phyloP scores from a whole-genome alignment of 2,797 vertebrate genomes.

The Crocodylus rhombifer region DNA sequence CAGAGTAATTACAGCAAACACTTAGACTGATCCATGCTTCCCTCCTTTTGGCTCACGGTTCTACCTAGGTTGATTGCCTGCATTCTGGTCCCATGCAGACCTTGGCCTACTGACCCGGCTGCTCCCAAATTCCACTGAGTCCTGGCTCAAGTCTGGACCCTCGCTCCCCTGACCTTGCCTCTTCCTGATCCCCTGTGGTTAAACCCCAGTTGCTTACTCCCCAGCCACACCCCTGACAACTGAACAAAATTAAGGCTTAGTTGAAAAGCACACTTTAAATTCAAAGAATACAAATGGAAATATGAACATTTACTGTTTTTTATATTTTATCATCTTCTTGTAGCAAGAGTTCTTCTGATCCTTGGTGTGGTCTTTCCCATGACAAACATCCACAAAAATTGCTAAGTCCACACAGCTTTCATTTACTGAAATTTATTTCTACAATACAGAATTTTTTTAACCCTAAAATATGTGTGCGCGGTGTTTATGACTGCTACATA shows the following conservation, averaged over 20 bases:
- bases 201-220: too few relatives aligned
- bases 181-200: not conserved
- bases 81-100: constrained; percentile 22
- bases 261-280: not conserved
- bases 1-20: constrained; percentile 31
- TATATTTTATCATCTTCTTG: not conserved
- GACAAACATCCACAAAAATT: not conserved
- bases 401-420: not conserved
- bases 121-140: not conserved
- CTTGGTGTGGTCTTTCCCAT: not conserved
- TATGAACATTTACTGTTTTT: not conserved
- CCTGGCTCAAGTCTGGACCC: constrained; percentile 6
- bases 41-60: too few relatives aligned
- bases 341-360: not conserved
- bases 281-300: not conserved
- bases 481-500: not conserved
- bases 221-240: too few relatives aligned
- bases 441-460: not conserved
- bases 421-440: not conserved
- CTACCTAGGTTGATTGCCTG: not conserved
- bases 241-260: not conserved
- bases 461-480: not conserved
- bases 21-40: not conserved
- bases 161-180: not conserved
- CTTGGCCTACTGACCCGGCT: not conserved